Percentiles rank a stretch among this genome's conserved stretches.
These are phyloP conservation scores for Lepidurus apus DNA, from an alignment of 1,140 invertebrate genomes.

Conservation along the genomic window DNA sequence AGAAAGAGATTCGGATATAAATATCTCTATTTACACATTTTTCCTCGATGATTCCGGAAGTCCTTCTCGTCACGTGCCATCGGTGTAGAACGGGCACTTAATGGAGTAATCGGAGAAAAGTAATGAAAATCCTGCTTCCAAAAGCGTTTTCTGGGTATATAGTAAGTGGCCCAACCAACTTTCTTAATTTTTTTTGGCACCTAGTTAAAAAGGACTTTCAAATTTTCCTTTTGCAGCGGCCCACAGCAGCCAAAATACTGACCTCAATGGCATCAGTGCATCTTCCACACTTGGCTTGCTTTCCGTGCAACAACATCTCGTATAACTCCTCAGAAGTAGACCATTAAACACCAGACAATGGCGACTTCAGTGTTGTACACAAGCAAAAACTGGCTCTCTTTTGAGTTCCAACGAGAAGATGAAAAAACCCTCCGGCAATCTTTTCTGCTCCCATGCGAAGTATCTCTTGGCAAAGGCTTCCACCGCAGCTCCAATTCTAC, in stretches of 20 bases:
- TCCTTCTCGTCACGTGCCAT: background rate
- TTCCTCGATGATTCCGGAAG: conserved; percentile 4
- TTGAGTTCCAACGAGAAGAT: background rate
- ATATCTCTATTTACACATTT: background rate
- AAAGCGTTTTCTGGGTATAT: background rate
- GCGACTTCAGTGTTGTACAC: background rate
- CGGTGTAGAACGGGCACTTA: background rate
- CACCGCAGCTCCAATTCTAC: no score
- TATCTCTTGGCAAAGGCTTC: no score
- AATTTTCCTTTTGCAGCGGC: background rate
- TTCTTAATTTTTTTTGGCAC: background rate
- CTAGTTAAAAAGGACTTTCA: background rate
- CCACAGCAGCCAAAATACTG: background rate
- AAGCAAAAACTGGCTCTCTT: background rate
- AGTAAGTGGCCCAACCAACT: background rate
- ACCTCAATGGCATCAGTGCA: conserved; percentile 4
- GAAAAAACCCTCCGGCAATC: background rate
- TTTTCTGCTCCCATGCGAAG: no score
- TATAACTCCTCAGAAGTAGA: background rate
- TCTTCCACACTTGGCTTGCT: conserved; percentile 18
- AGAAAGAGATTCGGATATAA: no score
- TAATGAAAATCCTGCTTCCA: background rate
- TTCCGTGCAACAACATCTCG: background rate
- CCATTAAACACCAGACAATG: background rate
- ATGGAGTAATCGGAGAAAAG: background rate